These are phyloP conservation scores for Otocyon megalotis DNA, from an alignment of 2,113 vertebrate genomes.

Conservation along the genomic window DNA sequence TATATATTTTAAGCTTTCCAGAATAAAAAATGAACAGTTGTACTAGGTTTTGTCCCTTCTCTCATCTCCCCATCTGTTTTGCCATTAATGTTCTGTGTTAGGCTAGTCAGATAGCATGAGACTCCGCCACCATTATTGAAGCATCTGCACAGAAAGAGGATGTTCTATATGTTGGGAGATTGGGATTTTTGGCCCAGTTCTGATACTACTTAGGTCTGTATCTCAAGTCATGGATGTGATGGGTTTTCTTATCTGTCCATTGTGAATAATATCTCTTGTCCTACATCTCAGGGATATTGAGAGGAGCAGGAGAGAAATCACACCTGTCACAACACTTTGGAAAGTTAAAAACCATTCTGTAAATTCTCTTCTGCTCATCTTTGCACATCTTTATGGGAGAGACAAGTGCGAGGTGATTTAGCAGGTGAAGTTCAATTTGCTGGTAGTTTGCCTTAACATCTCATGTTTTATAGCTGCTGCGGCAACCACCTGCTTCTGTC, in stretches of 20 bases:
- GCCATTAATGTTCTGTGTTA: background rate
- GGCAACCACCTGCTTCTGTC: conserved; percentile 60
- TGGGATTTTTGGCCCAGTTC: conserved; percentile 39
- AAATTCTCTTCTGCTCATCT: background rate
- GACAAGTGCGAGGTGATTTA: background rate
- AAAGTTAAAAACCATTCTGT: background rate
- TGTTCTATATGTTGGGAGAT: conserved; percentile 12
- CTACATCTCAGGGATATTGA: background rate
- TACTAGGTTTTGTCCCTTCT: background rate
- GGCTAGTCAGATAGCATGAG: background rate
- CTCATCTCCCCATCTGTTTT: background rate
- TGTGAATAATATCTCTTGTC: background rate
- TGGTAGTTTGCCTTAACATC: background rate
- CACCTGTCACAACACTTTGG: background rate
- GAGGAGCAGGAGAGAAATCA: background rate
- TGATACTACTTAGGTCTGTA: background rate
- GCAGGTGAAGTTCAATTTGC: background rate
- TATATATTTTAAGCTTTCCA: conserved; percentile 4
- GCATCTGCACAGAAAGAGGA: background rate
- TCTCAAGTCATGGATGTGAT: conserved; percentile 46
- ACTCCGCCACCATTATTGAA: background rate
- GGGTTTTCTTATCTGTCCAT: background rate
- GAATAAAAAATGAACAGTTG: background rate
- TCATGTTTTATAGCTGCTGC: conserved; percentile 25
- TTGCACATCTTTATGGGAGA: background rate